Percentiles rank a stretch among this genome's conserved stretches.
phyloP scores from a whole-genome alignment of 2,113 vertebrate genomes.

The Leiothrix lutea region DNA sequence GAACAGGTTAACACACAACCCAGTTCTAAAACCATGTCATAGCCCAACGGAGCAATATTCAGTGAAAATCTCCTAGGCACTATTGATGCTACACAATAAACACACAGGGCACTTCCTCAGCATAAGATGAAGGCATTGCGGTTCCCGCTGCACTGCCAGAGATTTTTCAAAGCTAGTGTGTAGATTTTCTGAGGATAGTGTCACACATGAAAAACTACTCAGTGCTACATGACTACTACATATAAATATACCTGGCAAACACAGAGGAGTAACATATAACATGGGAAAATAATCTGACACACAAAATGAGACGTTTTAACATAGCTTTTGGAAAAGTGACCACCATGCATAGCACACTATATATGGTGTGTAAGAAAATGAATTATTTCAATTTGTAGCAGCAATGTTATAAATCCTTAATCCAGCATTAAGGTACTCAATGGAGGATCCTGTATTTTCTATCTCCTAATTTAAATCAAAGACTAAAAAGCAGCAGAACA shows the following conservation, averaged over 20 bases:
- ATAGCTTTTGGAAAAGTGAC: not conserved
- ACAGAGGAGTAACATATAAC: not conserved
- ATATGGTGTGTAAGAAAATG: not conserved
- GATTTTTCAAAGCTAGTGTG: not conserved
- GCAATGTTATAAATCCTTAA: not conserved
- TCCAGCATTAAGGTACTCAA: not conserved
- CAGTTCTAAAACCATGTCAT: not conserved
- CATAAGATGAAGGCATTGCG: not conserved
- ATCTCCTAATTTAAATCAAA: not conserved
- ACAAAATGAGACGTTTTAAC: not conserved
- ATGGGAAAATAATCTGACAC: not conserved
- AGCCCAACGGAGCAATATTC: not conserved
- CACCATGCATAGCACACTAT: not conserved
- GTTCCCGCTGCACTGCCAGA: not conserved
- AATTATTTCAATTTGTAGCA: not conserved
- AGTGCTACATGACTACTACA: not conserved
- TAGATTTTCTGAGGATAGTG: not conserved
- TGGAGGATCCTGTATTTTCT: not conserved
- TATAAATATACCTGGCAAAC: not conserved
- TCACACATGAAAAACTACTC: not conserved
- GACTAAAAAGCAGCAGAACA: not conserved
- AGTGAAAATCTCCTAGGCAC: not conserved
- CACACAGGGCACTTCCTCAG: not conserved
- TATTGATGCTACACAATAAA: not conserved
- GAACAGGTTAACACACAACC: not conserved